Percentiles rank a stretch among this genome's conserved stretches.
Conservation (phyloP, 30 jellyfish, hydroid and myxozoan species). For the Hydra vulgaris region DNA sequence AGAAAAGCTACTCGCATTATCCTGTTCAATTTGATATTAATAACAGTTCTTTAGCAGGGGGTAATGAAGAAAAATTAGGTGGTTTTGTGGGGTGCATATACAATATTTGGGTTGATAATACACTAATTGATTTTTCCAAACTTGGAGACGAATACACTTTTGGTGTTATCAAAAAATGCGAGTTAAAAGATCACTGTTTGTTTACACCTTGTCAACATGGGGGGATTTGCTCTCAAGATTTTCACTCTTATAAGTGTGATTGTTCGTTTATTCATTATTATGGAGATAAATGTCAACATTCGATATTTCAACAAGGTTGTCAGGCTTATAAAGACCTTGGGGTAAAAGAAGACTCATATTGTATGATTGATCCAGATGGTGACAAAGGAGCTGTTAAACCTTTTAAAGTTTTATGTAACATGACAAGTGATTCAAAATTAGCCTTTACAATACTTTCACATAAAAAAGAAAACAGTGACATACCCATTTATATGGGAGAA, state of each 20-base stretch:
- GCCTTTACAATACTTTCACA: slow-evolving; percentile 39
- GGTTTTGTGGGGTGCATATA: slow-evolving; percentile 91
- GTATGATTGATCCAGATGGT: slow-evolving; percentile 92
- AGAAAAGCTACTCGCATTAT: slow-evolving; percentile 27
- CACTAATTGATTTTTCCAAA: slow-evolving; percentile 43
- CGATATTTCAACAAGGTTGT: slow-evolving; percentile 65
- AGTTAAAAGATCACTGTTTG: slow-evolving; percentile 62
- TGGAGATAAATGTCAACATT: slow-evolving; percentile 62
- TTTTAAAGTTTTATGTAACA: slow-evolving; percentile 71
- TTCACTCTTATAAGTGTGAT: slow-evolving; percentile 47
- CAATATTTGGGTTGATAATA: slow-evolving; percentile 57
- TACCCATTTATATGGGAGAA: slow-evolving; percentile 30
- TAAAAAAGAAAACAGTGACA: not conserved
- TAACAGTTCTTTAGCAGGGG: slow-evolving; percentile 86
- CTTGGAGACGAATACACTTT: slow-evolving; percentile 28
- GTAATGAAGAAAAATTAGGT: slow-evolving; percentile 57
- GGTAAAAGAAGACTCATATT: slow-evolving; percentile 62
- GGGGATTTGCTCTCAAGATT: slow-evolving; percentile 64
- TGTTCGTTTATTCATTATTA: slow-evolving; percentile 51
- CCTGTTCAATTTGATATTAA: slow-evolving; percentile 35
- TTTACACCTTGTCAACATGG: slow-evolving; percentile 86
- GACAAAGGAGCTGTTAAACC: slow-evolving; percentile 51
- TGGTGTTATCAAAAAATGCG: slow-evolving; percentile 54
- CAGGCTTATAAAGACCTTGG: slow-evolving; percentile 78
- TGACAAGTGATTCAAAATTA: slow-evolving; percentile 29